Evolutionary conservation across 1,140 invertebrate species (phyloP).

Genomic region (Colletes latitarsis): DNA sequence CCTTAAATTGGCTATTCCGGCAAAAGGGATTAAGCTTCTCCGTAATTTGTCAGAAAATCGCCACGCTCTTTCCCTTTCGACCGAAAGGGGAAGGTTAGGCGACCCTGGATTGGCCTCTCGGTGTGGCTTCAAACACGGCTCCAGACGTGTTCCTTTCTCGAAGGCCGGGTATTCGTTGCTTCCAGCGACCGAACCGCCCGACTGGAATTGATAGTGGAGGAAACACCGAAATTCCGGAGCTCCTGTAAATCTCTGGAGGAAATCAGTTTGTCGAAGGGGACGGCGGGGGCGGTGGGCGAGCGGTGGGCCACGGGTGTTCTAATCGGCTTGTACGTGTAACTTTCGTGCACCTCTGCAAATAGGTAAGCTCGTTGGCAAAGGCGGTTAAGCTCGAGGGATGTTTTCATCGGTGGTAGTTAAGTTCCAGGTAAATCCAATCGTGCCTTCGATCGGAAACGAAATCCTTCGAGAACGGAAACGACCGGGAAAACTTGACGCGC

Average conservation of each 20-base stretch:
- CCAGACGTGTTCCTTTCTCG: conserved; percentile 43
- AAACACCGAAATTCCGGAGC: conserved; percentile 57
- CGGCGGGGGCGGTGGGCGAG: too few species aligned
- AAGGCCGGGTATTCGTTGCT: conserved; percentile 19
- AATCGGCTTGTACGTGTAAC: conserved; percentile 62
- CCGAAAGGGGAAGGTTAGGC: conserved; percentile 10
- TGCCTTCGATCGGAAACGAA: conserved; percentile 13
- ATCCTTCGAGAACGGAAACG: conserved; percentile 20
- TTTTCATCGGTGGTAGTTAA: conserved; percentile 48
- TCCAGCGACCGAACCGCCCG: conserved; percentile 17
- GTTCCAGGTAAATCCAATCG: conserved; percentile 46
- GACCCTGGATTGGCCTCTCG: background rate
- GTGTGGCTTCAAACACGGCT: conserved; percentile 38
- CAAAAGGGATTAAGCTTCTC: conserved; percentile 9
- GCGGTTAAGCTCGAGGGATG: conserved; percentile 46
- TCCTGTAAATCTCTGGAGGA: conserved; percentile 57
- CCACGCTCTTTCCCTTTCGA: background rate
- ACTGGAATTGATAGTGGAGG: conserved; percentile 52
- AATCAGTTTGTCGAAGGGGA: conserved; percentile 35
- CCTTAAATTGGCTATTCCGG: background rate
- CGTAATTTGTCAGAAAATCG: background rate
- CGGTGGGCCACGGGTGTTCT: conserved; percentile 39
- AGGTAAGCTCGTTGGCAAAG: conserved; percentile 54
- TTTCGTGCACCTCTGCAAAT: conserved; percentile 48
- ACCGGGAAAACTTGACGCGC: background rate